Conservation (phyloP, 2,113 vertebrate genomes). For the Dipodomys merriami region DNA sequence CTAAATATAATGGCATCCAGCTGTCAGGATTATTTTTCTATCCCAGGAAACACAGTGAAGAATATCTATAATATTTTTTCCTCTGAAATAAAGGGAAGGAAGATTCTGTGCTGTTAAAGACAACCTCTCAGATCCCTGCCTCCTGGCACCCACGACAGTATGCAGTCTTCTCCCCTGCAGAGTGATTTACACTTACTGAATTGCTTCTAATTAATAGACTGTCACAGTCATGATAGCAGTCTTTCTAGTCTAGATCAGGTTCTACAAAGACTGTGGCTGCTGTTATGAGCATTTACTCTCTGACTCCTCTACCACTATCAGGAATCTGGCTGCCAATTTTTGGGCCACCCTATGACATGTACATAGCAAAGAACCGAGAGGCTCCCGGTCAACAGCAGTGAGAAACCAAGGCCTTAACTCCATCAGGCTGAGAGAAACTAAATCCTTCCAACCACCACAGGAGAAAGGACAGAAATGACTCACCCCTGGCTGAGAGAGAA, state of each 20-base stretch:
- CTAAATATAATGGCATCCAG: neutral
- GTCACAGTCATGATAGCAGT: neutral
- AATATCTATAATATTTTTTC: conserved; percentile 14
- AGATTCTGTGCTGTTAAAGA: neutral
- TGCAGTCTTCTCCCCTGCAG: neutral
- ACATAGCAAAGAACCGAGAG: neutral
- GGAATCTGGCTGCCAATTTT: neutral
- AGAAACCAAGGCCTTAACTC: neutral
- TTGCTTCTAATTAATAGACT: neutral
- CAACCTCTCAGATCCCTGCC: neutral
- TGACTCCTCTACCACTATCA: neutral
- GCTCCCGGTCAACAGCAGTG: neutral
- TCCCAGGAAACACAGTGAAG: neutral
- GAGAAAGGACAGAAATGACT: neutral
- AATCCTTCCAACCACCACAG: neutral
- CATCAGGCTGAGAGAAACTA: neutral
- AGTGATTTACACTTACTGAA: neutral
- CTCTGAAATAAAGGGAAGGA: conserved; percentile 5
- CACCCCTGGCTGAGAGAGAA: neutral
- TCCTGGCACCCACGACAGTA: neutral
- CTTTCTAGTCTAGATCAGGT: neutral
- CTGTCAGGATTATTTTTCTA: conserved; percentile 1
- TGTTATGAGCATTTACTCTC: neutral
- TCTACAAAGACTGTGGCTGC: neutral
- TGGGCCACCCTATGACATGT: neutral